Base-by-base conservation (phyloP, 1,140 invertebrate species). In the Anastatus disparis region DNA sequence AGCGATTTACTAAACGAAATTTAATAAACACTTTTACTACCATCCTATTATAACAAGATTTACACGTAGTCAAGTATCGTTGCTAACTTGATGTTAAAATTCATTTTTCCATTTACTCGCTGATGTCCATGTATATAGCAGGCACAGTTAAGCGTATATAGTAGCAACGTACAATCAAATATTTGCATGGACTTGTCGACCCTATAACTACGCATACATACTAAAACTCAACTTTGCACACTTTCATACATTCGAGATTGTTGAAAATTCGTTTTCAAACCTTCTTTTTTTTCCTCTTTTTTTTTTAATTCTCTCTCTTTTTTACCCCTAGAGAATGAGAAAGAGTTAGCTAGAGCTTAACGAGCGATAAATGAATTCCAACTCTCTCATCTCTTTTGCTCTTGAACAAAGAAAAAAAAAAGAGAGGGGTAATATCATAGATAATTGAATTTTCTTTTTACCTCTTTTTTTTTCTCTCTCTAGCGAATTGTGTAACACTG, bases 331-430 rank as follows among this genome's bases (percentile, higher is more conserved):
- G 24, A 46, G 52, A 56, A 29, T 24, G 35, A 55, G 48, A 38
- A 29, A 53, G 13, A 42, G 55, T n/a, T n/a, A 71, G 55, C 55
- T 7, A n/a, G 66, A 27, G 56, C 59, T 53, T 70, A 70, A 70
- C 59, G 68, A 70, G 68, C 68, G 68, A 63, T 63, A 70, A 70
- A 63, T 56, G 58, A 48, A 70, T 70, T 63, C 68, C 56, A 70
- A 70, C 59, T 58, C 48, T 27, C 42, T 13, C 44, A 22, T 22
- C 9, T 50, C 17, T 27, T n/a, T n/a, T n/a, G n/a, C n/a, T n/a
- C n/a, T n/a, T n/a, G n/a, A n/a, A n/a, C n/a, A n/a, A n/a, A n/a
- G n/a, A n/a, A n/a, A n/a, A n/a, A n/a, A n/a, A n/a, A n/a, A n/a
- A n/a, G n/a, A n/a, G n/a, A 12, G 15, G 22, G 64, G 50, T 59